Percentiles rank a stretch among this genome's conserved stretches.
These are phyloP conservation scores for Phylloscopus trochiloides DNA, from an alignment of 2,113 vertebrate species.

Conservation along the genomic window DNA sequence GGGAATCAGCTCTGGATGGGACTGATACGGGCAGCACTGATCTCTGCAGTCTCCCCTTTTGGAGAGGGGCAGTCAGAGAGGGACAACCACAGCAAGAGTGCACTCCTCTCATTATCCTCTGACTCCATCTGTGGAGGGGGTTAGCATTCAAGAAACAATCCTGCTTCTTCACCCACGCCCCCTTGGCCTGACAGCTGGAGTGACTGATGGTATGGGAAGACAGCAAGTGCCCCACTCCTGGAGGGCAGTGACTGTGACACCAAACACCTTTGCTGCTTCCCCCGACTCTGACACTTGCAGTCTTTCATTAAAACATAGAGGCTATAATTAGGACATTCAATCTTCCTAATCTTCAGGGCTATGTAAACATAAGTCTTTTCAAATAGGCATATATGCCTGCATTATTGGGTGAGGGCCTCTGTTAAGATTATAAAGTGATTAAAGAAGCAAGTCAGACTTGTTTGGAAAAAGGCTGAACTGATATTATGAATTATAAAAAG, in stretches of 20 bases:
- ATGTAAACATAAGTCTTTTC: neutral
- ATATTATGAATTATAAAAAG: neutral
- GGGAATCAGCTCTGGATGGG: neutral
- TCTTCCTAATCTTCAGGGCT: neutral
- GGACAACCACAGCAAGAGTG: neutral
- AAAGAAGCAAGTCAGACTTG: neutral
- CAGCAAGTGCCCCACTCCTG: accelerated
- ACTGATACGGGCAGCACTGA: accelerated
- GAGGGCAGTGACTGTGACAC: neutral
- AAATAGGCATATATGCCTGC: neutral
- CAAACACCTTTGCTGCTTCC: neutral
- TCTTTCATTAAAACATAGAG: neutral
- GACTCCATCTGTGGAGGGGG: accelerated
- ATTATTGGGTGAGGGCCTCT: neutral
- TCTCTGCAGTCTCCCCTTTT: neutral
- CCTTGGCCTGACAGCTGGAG: neutral
- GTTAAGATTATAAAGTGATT: neutral
- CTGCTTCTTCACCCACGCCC: neutral
- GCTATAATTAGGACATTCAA: neutral
- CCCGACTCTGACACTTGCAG: neutral
- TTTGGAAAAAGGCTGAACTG: neutral
- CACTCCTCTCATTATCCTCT: neutral
- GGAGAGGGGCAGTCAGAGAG: neutral
- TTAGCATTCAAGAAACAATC: neutral
- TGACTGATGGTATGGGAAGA: accelerated